These are phyloP conservation scores for Mylabris sibirica DNA, from an alignment of 2,888 invertebrate species.

Conservation along the genomic window DNA sequence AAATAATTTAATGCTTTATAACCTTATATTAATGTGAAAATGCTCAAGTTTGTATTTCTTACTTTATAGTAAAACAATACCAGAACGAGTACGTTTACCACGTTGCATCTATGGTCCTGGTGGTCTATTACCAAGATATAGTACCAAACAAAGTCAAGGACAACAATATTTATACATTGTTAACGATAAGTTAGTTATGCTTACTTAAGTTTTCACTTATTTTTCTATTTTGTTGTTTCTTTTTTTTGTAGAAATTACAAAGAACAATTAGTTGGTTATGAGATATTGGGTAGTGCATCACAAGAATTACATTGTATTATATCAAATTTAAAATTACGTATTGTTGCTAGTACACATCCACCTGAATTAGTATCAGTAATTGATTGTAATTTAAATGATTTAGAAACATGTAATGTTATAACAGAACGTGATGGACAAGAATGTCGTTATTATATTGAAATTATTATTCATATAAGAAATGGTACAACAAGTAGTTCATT, in stretches of 20 bases:
- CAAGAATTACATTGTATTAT: slow-evolving; percentile 85
- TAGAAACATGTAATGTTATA: slow-evolving; percentile 72
- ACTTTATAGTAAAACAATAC: slow-evolving; percentile 71
- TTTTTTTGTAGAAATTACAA: slow-evolving; percentile 66
- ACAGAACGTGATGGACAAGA: slow-evolving; percentile 61
- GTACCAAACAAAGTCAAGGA: slow-evolving; percentile 77
- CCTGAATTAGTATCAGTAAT: slow-evolving; percentile 66
- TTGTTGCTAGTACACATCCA: slow-evolving; percentile 70
- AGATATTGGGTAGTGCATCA: slow-evolving; percentile 75
- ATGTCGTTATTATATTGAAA: slow-evolving; percentile 73
- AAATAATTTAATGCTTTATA: no score
- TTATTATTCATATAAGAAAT: slow-evolving; percentile 67
- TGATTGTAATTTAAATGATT: slow-evolving; percentile 71
- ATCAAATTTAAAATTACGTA: slow-evolving; percentile 76
- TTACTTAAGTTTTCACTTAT: no score
- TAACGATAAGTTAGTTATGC: slow-evolving; percentile 53
- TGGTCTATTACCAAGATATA: slow-evolving; percentile 85
- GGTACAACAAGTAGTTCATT: slow-evolving; percentile 56
- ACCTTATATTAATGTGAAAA: no score
- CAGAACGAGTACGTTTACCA: slow-evolving; percentile 74
- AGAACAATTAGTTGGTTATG: slow-evolving; percentile 85
- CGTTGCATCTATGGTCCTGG: slow-evolving; percentile 73
- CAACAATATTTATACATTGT: slow-evolving; percentile 75
- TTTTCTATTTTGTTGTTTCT: not conserved
- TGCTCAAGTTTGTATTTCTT: slow-evolving; percentile 1